phyloP scores from a whole-genome alignment of 2,113 vertebrate genomes.

The Xiphorhynchus elegans region DNA sequence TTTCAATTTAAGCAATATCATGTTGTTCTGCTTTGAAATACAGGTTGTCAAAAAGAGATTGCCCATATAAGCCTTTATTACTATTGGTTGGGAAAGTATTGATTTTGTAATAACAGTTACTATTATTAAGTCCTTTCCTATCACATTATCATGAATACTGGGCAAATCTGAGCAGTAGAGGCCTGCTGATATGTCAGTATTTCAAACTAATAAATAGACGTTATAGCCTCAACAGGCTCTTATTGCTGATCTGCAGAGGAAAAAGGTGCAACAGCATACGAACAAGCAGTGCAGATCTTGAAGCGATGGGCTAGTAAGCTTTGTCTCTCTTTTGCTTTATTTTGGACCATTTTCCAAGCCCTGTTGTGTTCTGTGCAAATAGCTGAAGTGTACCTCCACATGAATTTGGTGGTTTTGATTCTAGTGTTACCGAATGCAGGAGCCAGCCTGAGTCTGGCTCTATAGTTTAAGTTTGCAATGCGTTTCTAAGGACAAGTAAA shows the following conservation, averaged over 20 bases:
- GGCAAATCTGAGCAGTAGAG: background rate
- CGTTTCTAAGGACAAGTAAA: background rate
- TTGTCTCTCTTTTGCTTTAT: background rate
- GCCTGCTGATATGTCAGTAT: background rate
- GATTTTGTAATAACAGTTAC: background rate
- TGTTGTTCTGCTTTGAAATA: background rate
- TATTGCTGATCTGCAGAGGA: background rate
- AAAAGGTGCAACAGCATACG: background rate
- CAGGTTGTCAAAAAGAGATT: background rate
- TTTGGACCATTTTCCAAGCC: background rate
- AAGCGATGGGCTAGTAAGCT: background rate
- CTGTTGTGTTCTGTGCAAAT: background rate
- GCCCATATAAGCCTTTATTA: background rate
- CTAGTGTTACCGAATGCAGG: background rate
- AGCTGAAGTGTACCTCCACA: background rate
- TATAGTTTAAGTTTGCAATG: background rate
- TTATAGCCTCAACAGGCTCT: background rate
- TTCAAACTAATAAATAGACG: background rate
- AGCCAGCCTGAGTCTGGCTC: background rate
- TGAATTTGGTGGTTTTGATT: background rate
- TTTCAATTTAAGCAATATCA: background rate
- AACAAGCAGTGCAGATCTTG: background rate
- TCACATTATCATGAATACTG: background rate
- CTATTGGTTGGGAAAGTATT: background rate
- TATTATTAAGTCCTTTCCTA: background rate